Evolutionary conservation across 2,888 invertebrate species (phyloP).

Genomic region (Idaea aversata): DNA sequence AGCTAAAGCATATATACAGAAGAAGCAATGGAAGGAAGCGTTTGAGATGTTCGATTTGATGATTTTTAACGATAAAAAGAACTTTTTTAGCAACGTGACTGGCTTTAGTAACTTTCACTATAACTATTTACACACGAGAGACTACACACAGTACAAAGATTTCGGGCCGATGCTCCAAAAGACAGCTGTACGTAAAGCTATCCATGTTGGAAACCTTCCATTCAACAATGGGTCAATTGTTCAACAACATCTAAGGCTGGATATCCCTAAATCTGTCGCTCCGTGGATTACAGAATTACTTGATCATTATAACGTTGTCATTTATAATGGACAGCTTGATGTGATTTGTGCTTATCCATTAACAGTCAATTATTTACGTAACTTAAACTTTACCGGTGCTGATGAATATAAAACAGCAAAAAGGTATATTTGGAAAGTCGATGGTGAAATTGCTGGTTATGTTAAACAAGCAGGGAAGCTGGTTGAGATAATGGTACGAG

Average conservation of each 20-base stretch:
- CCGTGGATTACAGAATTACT: constrained; percentile 85
- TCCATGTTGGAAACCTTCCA: constrained; percentile 91
- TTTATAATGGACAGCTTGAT: constrained; percentile 95
- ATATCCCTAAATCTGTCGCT: constrained; percentile 91
- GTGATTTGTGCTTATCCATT: constrained; percentile 94
- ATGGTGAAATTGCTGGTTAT: constrained; percentile 86
- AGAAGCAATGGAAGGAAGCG: constrained; percentile 84
- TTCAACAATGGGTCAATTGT: constrained; percentile 85
- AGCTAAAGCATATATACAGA: constrained; percentile 81
- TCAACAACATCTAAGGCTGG: constrained; percentile 84
- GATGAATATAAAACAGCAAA: constrained; percentile 83
- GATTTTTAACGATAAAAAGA: constrained; percentile 78
- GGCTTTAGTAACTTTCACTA: constrained; percentile 86
- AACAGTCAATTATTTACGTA: constrained; percentile 88
- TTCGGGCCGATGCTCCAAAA: constrained; percentile 84
- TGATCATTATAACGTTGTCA: constrained; percentile 84
- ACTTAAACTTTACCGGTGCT: constrained; percentile 84
- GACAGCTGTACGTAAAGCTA: constrained; percentile 82
- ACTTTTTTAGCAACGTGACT: constrained; percentile 86
- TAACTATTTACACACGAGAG: constrained; percentile 84
- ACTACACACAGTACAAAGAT: constrained; percentile 70
- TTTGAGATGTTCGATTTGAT: constrained; percentile 86
- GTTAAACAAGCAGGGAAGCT: constrained; percentile 85
- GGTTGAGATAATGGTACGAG: constrained; percentile 86
- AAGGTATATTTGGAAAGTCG: constrained; percentile 85